Conservation (phyloP, 1,140 invertebrate species). For the Condylostylus longicornis region DNA sequence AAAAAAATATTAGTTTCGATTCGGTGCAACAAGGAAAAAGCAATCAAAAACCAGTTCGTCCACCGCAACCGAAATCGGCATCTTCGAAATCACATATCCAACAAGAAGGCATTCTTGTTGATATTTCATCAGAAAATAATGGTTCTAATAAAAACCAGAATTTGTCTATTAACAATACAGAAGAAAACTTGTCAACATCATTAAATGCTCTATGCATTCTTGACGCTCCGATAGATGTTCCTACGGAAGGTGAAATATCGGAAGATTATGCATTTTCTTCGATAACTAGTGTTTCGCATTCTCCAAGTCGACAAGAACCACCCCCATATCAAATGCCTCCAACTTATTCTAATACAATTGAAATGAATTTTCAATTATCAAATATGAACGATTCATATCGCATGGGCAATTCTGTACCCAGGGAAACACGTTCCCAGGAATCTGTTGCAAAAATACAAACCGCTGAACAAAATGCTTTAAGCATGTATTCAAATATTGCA, state of each 20-base stretch:
- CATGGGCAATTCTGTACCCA: no score
- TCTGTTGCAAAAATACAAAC: no score
- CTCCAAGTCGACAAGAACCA: constrained; percentile 21
- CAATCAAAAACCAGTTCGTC: constrained; percentile 32
- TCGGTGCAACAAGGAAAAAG: constrained; percentile 15
- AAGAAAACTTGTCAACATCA: no score
- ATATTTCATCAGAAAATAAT: constrained; percentile 41
- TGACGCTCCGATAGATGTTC: constrained; percentile 61
- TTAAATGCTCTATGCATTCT: constrained; percentile 43
- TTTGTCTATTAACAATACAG: no score
- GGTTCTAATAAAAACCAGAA: constrained; percentile 13
- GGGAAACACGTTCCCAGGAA: no score
- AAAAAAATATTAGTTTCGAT: constrained; percentile 6
- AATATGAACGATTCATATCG: no score
- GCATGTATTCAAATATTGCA: no score
- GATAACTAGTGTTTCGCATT: constrained; percentile 17
- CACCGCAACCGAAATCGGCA: constrained; percentile 33
- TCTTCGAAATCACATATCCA: constrained; percentile 24
- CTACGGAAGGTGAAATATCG: constrained; percentile 25
- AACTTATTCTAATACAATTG: constrained; percentile 33
- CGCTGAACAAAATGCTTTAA: no score
- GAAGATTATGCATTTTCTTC: constrained; percentile 1
- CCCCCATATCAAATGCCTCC: constrained; percentile 37
- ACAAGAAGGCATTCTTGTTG: constrained; percentile 41
- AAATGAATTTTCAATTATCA: no score